A percentile compares a stretch with the other conserved stretches of the same genome.
These are phyloP conservation scores for Lypha dubia DNA, from an alignment of 2,888 invertebrate genomes.

Conservation along the genomic window DNA sequence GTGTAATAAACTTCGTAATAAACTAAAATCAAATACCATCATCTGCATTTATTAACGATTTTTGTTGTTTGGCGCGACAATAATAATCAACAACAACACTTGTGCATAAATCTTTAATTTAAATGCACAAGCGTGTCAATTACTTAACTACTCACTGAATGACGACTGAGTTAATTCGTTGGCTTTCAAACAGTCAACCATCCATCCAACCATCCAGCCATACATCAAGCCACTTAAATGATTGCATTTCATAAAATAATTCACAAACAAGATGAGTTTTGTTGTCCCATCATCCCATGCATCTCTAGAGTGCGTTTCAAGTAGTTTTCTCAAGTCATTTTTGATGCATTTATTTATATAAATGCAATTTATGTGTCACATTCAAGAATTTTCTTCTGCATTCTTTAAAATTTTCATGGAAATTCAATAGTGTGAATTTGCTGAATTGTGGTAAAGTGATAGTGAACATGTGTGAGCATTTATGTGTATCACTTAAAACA, in stretches of 20 bases:
- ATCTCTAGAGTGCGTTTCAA: slow-evolving; percentile 31
- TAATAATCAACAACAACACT: slow-evolving; percentile 56
- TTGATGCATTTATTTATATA: slow-evolving; percentile 42
- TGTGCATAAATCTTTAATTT: slow-evolving; percentile 70
- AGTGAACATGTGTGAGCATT: too few species aligned
- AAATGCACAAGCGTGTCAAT: slow-evolving; percentile 74
- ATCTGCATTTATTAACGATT: slow-evolving; percentile 30
- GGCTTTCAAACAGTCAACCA: not conserved
- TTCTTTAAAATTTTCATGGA: slow-evolving; percentile 4
- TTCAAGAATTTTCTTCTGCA: slow-evolving; percentile 24
- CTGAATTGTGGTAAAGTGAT: not conserved
- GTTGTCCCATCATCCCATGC: slow-evolving; percentile 25
- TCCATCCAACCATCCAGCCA: not conserved
- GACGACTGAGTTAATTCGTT: slow-evolving; percentile 31
- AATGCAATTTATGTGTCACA: slow-evolving; percentile 36
- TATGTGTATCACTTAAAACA: too few species aligned
- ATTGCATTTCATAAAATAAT: slow-evolving; percentile 24
- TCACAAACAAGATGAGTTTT: slow-evolving; percentile 13
- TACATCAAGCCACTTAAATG: slow-evolving; percentile 25
- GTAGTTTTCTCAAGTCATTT: slow-evolving; percentile 18
- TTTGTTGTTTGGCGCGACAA: slow-evolving; percentile 46
- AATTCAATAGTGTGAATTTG: slow-evolving; percentile 8
- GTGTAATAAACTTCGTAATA: slow-evolving; percentile 35
- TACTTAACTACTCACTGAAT: slow-evolving; percentile 51
- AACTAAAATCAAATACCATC: slow-evolving; percentile 9